Base-by-base conservation (phyloP, 2,113 vertebrate species). In the Athene noctua region DNA sequence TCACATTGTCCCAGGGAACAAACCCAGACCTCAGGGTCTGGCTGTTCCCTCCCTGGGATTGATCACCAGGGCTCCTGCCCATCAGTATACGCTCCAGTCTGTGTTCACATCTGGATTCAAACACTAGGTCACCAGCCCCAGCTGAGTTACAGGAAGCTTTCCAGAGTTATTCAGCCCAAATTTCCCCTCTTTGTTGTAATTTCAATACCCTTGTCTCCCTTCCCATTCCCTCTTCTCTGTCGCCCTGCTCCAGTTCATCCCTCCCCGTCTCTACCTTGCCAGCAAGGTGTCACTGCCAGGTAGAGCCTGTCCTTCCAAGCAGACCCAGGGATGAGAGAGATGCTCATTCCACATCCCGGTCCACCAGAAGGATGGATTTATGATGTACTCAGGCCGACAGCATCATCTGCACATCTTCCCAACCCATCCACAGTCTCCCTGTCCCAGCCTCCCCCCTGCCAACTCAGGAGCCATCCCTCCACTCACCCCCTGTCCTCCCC, bases 331-430 rank as follows among this genome's bases (percentile, higher is more conserved):
- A n/a, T 9, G 29, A 68, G 32, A 66, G 22, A 36, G 23, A 18
- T 5, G 61, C 36, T 94, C 44, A 3, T 79, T 75, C 27, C 68
- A 44, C 44, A 55, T 59, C 27, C 44, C 23, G 34, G 15, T 3
- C 23, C 59, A 46, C 34, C 40, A 26, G 1, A 3, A 32, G 30
- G 47, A 47, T 47, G 38, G 27, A 61, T 94, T 89, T 79, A 32
- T 13, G 67, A 81, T 23, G 15, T 22, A 3, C 32, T 67, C 34
- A 52, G 55, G 14, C 47, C 1, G 2, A 61, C 63, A 88, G 52
- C 68, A 93, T 94, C 82, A 93, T 84, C 87, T 68, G 62, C 84
- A 49, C 73, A 61, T 86, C 86, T 67, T 36, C 82, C 80, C 83
- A 73, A 34, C 40, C 55, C 81, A 29, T 12, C 47, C 13, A 0